Evolutionary conservation across 2,888 invertebrate species (phyloP), one percentile per base, ranked within the genome.

Genomic region (Physocephala rufipes): DNA sequence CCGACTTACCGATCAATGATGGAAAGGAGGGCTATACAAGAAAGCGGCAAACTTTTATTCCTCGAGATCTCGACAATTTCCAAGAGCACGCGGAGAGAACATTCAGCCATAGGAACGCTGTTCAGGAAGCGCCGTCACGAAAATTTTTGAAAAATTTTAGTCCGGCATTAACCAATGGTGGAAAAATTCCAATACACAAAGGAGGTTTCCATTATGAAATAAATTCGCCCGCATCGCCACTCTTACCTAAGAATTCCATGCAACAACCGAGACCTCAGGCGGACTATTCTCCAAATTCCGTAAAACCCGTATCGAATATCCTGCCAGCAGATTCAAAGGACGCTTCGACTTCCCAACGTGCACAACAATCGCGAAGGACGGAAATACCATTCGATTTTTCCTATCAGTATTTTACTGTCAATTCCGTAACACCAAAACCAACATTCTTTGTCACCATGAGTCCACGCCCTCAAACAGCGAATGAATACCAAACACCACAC

Each of bases 101-200:
- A 26, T 76, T 76, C 67, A 66, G 69, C 28, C 15, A 1, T 1
- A 61, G 74, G 24, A 76, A 75, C 16, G 63, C 71, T 12, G 19
- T 73, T 3, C 58, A 79, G 0, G 85, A 85, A 66, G 83, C 86
- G 1, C 81, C 84, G 0, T 86, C 86, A 0, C 75, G 86, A 9
- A 80, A 81, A 16, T 86, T 86, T 72, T 77, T 86, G 16, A 84
- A 82, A 30, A 77, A 79, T 51, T 86, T 86, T 26, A 84, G 84
- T 28, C 82, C 81, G 1, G 76, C 76, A 0, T 61, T 80, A 2
- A 76, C 78, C 1, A 71, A 74, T 2, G 43, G 76, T 30, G 77
- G 72, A 0, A 75, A 77, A 7, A 73, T 74, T 1, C 76, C 79
- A 0, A 74, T 79, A 4, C 19, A 71, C 4, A 83, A 80, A 43